These are phyloP conservation scores for Eonycteris spelaea DNA, from an alignment of 2,113 vertebrate species.

Conservation along the genomic window DNA sequence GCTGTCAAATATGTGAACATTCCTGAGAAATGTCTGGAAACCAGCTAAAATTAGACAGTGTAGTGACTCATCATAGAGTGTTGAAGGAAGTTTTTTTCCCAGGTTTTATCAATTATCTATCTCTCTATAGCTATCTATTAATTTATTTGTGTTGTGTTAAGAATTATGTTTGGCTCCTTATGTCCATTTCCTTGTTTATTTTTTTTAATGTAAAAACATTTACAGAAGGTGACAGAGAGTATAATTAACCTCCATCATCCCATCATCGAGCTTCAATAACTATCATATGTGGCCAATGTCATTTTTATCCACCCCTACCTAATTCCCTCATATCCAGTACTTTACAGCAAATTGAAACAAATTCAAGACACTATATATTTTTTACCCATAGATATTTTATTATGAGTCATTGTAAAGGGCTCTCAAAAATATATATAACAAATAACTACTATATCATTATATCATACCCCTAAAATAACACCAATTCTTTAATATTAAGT, in stretches of 20 bases:
- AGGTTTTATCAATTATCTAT: background rate
- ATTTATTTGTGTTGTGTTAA: background rate
- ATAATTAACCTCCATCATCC: background rate
- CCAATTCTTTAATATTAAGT: background rate
- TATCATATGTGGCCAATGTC: background rate
- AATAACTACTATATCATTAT: background rate
- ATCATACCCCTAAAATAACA: background rate
- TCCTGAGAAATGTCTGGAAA: background rate
- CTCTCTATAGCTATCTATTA: background rate
- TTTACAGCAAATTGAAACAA: background rate
- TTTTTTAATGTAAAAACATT: background rate
- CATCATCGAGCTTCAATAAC: background rate
- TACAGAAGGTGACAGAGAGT: background rate
- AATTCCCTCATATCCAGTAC: background rate
- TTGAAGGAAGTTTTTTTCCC: background rate
- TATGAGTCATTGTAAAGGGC: background rate
- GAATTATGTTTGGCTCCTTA: background rate
- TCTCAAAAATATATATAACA: background rate
- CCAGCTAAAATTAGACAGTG: background rate
- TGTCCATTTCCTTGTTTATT: background rate
- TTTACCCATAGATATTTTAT: background rate
- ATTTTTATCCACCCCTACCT: background rate
- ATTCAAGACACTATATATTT: background rate
- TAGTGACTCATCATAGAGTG: background rate
- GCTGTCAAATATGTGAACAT: background rate